phyloP scores from a whole-genome alignment of 2,113 vertebrate species.

The Chunga burmeisteri region DNA sequence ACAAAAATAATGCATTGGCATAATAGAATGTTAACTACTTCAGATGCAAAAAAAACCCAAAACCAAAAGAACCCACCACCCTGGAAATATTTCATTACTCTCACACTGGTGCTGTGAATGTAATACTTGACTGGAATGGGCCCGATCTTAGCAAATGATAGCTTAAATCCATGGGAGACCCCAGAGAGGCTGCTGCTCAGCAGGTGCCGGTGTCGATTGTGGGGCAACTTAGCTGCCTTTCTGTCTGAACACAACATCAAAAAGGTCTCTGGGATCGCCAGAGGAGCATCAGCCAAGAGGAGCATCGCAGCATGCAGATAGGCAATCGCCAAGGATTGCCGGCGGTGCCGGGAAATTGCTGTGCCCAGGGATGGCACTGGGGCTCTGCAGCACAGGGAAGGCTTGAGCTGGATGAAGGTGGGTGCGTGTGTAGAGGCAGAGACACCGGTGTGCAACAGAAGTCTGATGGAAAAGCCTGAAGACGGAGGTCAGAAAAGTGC shows the following conservation, averaged over 20 bases:
- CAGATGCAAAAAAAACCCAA: neutral
- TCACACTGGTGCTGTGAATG: neutral
- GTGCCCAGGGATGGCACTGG: accelerated
- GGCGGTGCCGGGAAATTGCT: neutral
- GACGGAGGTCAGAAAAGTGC: neutral
- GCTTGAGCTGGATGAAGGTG: neutral
- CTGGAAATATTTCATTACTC: neutral
- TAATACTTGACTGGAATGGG: neutral
- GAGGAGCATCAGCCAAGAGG: neutral
- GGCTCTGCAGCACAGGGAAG: neutral
- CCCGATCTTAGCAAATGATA: neutral
- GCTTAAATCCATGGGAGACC: neutral
- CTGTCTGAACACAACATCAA: neutral
- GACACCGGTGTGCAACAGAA: accelerated
- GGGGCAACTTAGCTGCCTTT: neutral
- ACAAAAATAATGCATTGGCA: neutral
- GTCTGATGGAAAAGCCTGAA: neutral
- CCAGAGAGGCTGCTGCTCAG: neutral
- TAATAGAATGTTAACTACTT: neutral
- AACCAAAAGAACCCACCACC: no score
- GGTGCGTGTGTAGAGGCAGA: neutral
- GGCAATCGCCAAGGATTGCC: accelerated
- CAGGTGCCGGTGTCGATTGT: accelerated
- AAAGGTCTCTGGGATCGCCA: neutral
- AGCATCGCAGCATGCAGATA: accelerated